Conservation (phyloP, 2,888 invertebrate genomes). For the Arctia plantaginis region DNA sequence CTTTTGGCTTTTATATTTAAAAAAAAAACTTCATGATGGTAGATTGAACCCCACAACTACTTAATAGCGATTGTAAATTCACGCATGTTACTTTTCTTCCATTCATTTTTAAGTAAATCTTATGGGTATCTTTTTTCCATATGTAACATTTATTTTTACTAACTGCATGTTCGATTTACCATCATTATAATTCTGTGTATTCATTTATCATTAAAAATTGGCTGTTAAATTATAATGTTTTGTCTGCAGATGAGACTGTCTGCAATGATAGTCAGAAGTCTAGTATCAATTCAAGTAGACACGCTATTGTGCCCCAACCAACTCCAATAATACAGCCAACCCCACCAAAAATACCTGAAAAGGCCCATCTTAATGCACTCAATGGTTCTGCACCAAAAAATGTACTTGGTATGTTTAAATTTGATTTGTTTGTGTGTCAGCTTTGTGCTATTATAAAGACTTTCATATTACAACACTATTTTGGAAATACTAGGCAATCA, state of each 20-base stretch:
- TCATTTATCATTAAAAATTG: conserved; percentile 43
- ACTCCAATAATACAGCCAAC: conserved; percentile 47
- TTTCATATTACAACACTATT: neutral
- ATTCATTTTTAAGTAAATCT: conserved; percentile 4
- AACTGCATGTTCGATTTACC: conserved; percentile 46
- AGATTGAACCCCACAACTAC: conserved; percentile 33
- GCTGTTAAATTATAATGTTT: conserved; percentile 61
- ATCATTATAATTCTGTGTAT: conserved; percentile 34
- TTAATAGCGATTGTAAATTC: neutral
- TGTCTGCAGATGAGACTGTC: conserved; percentile 82
- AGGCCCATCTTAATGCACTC: conserved; percentile 72
- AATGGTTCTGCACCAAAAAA: conserved; percentile 81
- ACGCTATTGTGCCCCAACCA: conserved; percentile 66
- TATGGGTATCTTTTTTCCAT: neutral
- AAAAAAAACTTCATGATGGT: conserved; percentile 43
- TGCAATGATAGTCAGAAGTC: conserved; percentile 81
- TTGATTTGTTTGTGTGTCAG: conserved; percentile 42
- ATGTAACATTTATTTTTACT: conserved; percentile 11
- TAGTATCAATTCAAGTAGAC: conserved; percentile 70
- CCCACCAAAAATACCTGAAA: conserved; percentile 76
- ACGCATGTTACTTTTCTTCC: conserved; percentile 1
- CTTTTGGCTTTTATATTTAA: conserved; percentile 29
- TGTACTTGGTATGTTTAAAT: conserved; percentile 76
- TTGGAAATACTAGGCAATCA: neutral
- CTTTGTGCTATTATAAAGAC: conserved; percentile 22